Evolutionary conservation across 2,888 invertebrate genomes (phyloP).

Genomic region (Leucophenga maculata): DNA sequence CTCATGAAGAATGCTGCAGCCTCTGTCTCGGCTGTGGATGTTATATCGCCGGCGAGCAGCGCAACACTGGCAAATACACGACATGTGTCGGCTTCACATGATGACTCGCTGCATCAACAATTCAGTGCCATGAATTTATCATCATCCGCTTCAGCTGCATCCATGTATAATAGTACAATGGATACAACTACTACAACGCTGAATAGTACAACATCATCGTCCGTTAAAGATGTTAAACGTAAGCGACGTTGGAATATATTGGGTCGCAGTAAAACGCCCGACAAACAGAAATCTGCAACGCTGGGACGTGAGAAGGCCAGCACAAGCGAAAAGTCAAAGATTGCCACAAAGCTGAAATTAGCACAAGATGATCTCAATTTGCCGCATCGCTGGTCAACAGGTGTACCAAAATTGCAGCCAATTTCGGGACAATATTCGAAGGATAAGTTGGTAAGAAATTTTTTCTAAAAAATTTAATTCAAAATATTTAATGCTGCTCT

Average conservation of each 20-base stretch:
- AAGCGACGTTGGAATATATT: constrained; percentile 80
- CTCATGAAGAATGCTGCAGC: constrained; percentile 58
- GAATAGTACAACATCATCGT: constrained; percentile 58
- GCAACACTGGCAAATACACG: constrained; percentile 25
- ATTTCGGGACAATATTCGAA: constrained; percentile 84
- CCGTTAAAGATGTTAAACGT: constrained; percentile 76
- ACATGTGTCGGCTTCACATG: constrained; percentile 32
- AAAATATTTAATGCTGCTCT: not conserved
- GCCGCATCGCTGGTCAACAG: constrained; percentile 82
- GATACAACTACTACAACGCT: constrained; percentile 48
- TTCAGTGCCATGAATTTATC: constrained; percentile 68
- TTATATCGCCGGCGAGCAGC: constrained; percentile 49
- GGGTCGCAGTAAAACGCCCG: constrained; percentile 76
- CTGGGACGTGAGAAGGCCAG: constrained; percentile 77
- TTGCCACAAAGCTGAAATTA: constrained; percentile 64
- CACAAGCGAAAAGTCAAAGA: constrained; percentile 68
- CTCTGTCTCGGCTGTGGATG: constrained; percentile 49
- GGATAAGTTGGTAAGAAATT: constrained; percentile 80
- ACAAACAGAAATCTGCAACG: constrained; percentile 78
- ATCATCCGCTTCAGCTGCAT: constrained; percentile 54
- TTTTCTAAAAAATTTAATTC: constrained; percentile 15
- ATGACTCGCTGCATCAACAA: constrained; percentile 60
- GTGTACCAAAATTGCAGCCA: constrained; percentile 80
- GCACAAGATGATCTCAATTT: constrained; percentile 73
- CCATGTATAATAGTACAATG: constrained; percentile 71